phyloP scores from a whole-genome alignment of 37 sponge, comb jelly and placozoan genomes.

The Theonella swinhoei region DNA sequence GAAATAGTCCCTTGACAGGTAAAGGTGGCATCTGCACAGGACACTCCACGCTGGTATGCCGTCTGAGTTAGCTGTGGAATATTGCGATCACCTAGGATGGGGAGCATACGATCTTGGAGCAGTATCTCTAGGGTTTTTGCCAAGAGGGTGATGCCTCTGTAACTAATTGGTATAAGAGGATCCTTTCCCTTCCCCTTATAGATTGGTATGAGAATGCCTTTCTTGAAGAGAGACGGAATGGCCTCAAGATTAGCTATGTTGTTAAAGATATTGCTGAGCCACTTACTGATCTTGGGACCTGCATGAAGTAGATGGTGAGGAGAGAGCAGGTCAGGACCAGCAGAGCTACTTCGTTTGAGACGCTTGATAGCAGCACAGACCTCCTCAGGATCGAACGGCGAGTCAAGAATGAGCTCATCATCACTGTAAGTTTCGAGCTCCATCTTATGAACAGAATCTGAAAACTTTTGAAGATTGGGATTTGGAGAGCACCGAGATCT shows the following conservation, averaged over 20 bases:
- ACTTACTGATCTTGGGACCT: background rate
- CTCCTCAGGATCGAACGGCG: background rate
- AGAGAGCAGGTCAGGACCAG: slow-evolving; percentile 12
- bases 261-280: slow-evolving; percentile 18
- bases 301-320: slow-evolving; percentile 5
- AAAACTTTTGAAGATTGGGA: background rate
- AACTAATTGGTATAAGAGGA: slow-evolving; percentile 1
- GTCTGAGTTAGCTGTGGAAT: slow-evolving; percentile 26
- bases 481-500: background rate
- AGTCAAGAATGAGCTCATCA: background rate
- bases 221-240: slow-evolving; percentile 21
- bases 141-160: slow-evolving; percentile 31
- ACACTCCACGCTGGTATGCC: slow-evolving; percentile 24
- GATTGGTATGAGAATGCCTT: slow-evolving; percentile 10
- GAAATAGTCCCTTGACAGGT: background rate
- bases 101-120: background rate
- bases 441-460: background rate
- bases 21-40: slow-evolving; percentile 20
- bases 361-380: background rate
- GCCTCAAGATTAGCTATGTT: slow-evolving; percentile 1
- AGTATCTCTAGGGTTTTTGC: slow-evolving; percentile 23
- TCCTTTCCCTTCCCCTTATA: slow-evolving; percentile 36
- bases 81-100: background rate
- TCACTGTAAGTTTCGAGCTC: background rate
- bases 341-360: background rate